Conservation (phyloP, 2,797 vertebrate species). For the Enteromius mattozi region DNA sequence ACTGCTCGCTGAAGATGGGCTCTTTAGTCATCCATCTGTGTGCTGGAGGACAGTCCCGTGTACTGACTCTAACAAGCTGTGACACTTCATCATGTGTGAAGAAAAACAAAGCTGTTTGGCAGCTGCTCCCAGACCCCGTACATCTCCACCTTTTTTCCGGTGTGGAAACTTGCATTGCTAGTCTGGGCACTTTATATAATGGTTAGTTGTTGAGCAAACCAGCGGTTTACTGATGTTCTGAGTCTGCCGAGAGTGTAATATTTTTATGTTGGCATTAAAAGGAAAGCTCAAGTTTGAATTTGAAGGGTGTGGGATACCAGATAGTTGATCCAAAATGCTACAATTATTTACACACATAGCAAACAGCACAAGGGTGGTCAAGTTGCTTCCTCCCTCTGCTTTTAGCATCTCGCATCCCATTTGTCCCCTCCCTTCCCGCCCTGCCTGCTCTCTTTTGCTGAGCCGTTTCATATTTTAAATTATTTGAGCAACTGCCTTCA, state of each 20-base stretch:
- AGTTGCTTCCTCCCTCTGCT: not conserved
- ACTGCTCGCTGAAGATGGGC: conserved; percentile 46
- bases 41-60: conserved; percentile 50
- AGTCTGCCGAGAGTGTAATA: not conserved
- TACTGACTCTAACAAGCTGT: conserved; percentile 61
- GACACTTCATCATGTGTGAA: conserved; percentile 60
- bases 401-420: conserved; percentile 1
- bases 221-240: not conserved
- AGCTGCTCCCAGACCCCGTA: conserved; percentile 56
- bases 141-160: conserved; percentile 52
- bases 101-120: conserved; percentile 61
- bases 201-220: conserved; percentile 39
- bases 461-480: conserved; percentile 30
- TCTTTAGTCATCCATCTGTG: conserved; percentile 57
- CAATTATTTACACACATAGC: not conserved
- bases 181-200: conserved; percentile 52
- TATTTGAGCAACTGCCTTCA: conserved; percentile 39
- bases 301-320: not conserved
- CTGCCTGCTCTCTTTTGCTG: conserved; percentile 18
- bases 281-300: not conserved
- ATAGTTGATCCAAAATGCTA: not conserved
- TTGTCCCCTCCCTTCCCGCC: conserved; percentile 20
- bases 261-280: conserved; percentile 59
- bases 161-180: conserved; percentile 47
- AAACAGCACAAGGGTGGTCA: not conserved